These are phyloP conservation scores for Alethe diademata DNA, from an alignment of 2,113 vertebrate genomes.

Conservation along the genomic window DNA sequence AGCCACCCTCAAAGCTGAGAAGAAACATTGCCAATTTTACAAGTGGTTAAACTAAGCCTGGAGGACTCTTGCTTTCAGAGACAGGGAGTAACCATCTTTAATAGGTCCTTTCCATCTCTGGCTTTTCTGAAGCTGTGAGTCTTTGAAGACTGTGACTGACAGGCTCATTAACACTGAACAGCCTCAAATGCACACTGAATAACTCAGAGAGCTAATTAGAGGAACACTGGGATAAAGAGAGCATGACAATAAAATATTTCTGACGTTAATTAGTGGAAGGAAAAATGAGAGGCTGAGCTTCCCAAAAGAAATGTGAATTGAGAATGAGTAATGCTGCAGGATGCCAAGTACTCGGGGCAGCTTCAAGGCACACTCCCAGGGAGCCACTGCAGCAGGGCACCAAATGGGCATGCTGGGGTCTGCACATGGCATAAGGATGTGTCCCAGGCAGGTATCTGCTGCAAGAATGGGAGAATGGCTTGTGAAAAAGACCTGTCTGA, in stretches of 20 bases:
- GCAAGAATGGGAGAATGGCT: not conserved
- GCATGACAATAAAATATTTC: conserved; percentile 33
- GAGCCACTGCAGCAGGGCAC: not conserved
- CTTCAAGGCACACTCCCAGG: accelerated
- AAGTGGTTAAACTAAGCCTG: not conserved
- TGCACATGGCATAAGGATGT: accelerated
- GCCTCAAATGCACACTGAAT: not conserved
- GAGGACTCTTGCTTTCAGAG: not conserved
- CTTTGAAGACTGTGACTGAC: conserved; percentile 49
- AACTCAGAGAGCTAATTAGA: not conserved
- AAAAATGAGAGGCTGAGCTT: not conserved
- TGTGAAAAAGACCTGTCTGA: not conserved
- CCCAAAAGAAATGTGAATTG: not conserved
- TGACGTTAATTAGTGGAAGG: conserved; percentile 19
- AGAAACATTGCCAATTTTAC: not conserved
- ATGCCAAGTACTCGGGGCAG: accelerated
- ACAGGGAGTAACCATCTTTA: not conserved
- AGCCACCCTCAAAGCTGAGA: not conserved
- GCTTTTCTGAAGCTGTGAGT: not conserved
- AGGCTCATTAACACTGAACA: conserved; percentile 44
- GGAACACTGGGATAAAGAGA: conserved; percentile 7
- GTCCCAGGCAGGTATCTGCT: not conserved
- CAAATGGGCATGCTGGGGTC: not conserved
- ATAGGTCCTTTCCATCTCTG: not conserved
- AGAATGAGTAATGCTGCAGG: not conserved